A percentile compares a stretch with the other conserved stretches of the same genome.
These are phyloP conservation scores for Micrasema minimum DNA, from an alignment of 1,140 invertebrate genomes.

Conservation along the genomic window DNA sequence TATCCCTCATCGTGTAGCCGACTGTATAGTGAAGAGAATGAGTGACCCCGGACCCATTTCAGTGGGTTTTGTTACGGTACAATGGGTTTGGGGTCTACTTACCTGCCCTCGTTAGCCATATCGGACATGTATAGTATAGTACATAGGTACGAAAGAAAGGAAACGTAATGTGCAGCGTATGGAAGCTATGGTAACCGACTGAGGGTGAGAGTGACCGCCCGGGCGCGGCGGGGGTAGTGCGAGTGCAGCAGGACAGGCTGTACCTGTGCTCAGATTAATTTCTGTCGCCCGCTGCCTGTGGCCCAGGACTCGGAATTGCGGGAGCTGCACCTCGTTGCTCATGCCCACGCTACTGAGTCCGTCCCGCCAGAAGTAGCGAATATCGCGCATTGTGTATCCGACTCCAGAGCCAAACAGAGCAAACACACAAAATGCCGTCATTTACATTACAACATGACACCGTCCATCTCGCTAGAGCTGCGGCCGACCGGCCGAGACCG, in stretches of 20 bases:
- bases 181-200: slow-evolving; percentile 48
- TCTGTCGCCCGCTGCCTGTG: slow-evolving; percentile 90
- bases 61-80: slow-evolving; percentile 71
- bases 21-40: slow-evolving; percentile 80
- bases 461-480: slow-evolving; percentile 45
- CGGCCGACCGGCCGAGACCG: background rate
- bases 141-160: slow-evolving; percentile 28
- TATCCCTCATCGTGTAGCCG: slow-evolving; percentile 97
- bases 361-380: slow-evolving; percentile 95
- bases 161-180: slow-evolving; percentile 27
- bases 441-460: slow-evolving; percentile 59
- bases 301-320: slow-evolving; percentile 94
- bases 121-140: no score
- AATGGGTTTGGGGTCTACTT: slow-evolving; percentile 65
- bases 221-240: slow-evolving; percentile 55
- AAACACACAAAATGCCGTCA: slow-evolving; percentile 70
- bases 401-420: slow-evolving; percentile 74
- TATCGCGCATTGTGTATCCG: slow-evolving; percentile 98
- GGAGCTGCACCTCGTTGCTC: slow-evolving; percentile 90
- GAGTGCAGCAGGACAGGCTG: slow-evolving; percentile 56
- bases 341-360: slow-evolving; percentile 89
- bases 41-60: slow-evolving; percentile 74
- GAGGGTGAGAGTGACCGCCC: slow-evolving; percentile 57
- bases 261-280: slow-evolving; percentile 95
- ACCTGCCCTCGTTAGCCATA: slow-evolving; percentile 55